Percentiles rank a stretch among this genome's conserved stretches.
Evolutionary conservation across 2,113 vertebrate genomes (phyloP).

Genomic region (Jacana jacana): DNA sequence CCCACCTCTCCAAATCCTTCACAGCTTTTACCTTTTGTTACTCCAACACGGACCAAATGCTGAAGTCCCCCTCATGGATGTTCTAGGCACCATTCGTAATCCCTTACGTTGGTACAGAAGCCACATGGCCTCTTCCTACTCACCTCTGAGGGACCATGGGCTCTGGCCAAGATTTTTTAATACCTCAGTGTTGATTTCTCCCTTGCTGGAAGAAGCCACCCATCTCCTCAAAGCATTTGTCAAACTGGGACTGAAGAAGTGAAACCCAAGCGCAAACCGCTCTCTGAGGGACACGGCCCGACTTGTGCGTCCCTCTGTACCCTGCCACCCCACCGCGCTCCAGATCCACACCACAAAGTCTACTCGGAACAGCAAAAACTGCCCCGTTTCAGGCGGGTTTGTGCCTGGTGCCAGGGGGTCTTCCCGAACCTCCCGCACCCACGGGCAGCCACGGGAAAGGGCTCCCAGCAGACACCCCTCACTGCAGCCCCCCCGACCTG

Average conservation of each 20-base stretch:
- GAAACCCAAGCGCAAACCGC: background rate
- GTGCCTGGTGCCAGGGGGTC: background rate
- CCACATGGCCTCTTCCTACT: fast-evolving
- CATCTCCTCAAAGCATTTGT: background rate
- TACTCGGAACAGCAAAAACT: fast-evolving
- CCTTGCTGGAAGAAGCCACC: background rate
- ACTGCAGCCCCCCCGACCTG: background rate
- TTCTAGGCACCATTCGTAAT: background rate
- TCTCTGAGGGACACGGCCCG: background rate
- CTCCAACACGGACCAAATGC: fast-evolving
- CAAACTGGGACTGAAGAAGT: background rate
- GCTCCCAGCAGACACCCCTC: background rate
- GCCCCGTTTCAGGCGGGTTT: background rate
- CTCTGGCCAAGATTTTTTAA: background rate
- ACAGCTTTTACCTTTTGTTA: background rate
- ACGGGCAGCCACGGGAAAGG: background rate
- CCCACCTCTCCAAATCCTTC: background rate
- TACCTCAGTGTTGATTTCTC: background rate
- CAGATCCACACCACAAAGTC: fast-evolving
- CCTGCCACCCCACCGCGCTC: background rate
- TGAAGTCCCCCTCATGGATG: background rate
- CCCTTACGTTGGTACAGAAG: fast-evolving
- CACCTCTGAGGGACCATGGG: fast-evolving
- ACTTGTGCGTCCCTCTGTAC: fast-evolving
- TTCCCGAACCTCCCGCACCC: background rate